These are phyloP conservation scores for Enteromius mattozi DNA, from an alignment of 2,797 vertebrate genomes.

Conservation along the genomic window DNA sequence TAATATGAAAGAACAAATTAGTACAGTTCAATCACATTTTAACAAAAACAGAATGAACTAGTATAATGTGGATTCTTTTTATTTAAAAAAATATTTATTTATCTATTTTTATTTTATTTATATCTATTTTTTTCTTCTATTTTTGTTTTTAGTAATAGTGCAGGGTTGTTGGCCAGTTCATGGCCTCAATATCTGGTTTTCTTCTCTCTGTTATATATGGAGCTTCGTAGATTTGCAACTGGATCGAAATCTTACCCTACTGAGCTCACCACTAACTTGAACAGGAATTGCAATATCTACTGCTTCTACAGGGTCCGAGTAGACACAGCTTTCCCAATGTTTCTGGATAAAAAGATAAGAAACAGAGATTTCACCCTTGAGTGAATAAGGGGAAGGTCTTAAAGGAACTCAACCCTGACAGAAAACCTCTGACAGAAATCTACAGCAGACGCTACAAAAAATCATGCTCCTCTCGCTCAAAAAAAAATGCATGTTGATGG, in stretches of 20 bases:
- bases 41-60: not conserved
- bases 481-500: not conserved
- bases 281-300: conserved; percentile 23
- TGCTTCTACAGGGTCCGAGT: conserved; percentile 3
- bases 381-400: conserved; percentile 25
- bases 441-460: not conserved
- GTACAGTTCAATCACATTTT: not conserved
- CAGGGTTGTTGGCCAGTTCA: not conserved
- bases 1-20: not conserved
- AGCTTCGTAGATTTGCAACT: not conserved
- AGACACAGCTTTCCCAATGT: conserved; percentile 1
- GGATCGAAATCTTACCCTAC: not conserved
- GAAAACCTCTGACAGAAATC: conserved; percentile 35
- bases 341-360: conserved; percentile 33
- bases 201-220: not conserved
- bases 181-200: not conserved
- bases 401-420: conserved; percentile 20
- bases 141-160: not conserved
- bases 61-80: not conserved
- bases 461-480: not conserved
- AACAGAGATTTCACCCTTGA: conserved; percentile 16
- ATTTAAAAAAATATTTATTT: not conserved
- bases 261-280: conserved; percentile 7
- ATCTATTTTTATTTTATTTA: too few relatives aligned
- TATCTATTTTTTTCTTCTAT: not conserved